A percentile compares a stretch with the other conserved stretches of the same genome.
Evolutionary conservation across 2,888 invertebrate genomes (phyloP).

Genomic region (Tipula vernalis): DNA sequence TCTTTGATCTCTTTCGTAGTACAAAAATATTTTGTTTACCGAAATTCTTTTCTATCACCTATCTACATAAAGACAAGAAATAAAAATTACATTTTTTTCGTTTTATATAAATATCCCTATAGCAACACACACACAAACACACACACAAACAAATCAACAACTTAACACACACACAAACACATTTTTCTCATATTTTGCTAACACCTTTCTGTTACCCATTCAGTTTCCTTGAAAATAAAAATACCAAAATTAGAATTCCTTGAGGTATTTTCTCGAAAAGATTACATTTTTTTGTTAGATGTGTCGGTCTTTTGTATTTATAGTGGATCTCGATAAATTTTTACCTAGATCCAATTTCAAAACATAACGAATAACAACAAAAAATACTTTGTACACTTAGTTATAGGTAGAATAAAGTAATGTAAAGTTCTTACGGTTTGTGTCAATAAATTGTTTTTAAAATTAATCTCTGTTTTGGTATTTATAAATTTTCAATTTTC

Average conservation of each 20-base stretch:
- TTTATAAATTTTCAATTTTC: neutral
- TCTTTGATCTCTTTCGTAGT: neutral
- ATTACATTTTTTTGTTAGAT: neutral
- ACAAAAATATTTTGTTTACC: neutral
- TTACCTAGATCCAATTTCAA: too few species aligned
- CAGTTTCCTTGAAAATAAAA: neutral
- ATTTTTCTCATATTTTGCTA: neutral
- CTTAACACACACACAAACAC: neutral
- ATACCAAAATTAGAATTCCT: neutral
- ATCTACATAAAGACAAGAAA: neutral
- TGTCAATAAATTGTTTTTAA: neutral
- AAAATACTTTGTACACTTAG: too few species aligned
- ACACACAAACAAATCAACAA: neutral
- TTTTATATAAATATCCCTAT: neutral
- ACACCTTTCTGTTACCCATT: neutral
- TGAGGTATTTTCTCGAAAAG: neutral
- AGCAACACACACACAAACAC: neutral
- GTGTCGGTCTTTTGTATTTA: neutral
- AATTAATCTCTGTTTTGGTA: neutral
- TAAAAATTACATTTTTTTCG: too few species aligned
- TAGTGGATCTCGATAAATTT: neutral
- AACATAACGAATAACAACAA: neutral
- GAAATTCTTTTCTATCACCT: neutral
- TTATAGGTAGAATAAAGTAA: neutral
- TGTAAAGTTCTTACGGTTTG: neutral